Percentiles rank a stretch among this genome's conserved stretches.
These are phyloP conservation scores for Pedetes capensis DNA, from an alignment of 2,113 vertebrate genomes.

Conservation along the genomic window DNA sequence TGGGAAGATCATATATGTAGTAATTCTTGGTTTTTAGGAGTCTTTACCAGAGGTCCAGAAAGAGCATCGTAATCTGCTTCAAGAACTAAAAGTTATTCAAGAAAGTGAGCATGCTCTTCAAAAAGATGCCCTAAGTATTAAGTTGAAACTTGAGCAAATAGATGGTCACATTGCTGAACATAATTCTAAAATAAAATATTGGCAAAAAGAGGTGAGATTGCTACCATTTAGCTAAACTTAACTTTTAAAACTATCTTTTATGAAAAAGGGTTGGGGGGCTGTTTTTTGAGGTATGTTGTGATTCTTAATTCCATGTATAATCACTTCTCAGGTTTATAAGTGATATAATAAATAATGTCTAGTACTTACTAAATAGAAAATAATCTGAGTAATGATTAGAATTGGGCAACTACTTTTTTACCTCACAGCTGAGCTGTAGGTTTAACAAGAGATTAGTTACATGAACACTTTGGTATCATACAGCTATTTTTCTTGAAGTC, in stretches of 20 bases:
- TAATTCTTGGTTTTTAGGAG: constrained; percentile 80
- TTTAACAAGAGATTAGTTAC: constrained; percentile 16
- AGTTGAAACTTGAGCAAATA: constrained; percentile 92
- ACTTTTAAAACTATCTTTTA: not conserved
- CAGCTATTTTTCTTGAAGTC: not conserved
- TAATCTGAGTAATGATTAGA: not conserved
- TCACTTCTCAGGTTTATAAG: not conserved
- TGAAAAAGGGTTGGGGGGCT: not conserved
- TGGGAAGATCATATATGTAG: not conserved
- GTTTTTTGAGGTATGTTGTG: not conserved
- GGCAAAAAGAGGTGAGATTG: constrained; percentile 93
- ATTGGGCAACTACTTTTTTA: not conserved
- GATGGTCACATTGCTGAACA: constrained; percentile 88
- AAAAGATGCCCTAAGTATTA: constrained; percentile 91
- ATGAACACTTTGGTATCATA: not conserved
- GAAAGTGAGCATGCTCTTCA: constrained; percentile 91
- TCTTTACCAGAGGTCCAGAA: constrained; percentile 88
- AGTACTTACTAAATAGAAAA: not conserved
- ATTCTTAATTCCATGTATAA: constrained; percentile 18
- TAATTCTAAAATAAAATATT: constrained; percentile 93
- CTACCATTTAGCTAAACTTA: not conserved
- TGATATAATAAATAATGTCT: not conserved
- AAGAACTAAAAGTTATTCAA: constrained; percentile 89
- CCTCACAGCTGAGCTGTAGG: not conserved
- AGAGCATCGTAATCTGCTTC: constrained; percentile 84